These are phyloP conservation scores for Leptopterna dolabrata DNA, from an alignment of 2,888 invertebrate genomes.

Conservation along the genomic window DNA sequence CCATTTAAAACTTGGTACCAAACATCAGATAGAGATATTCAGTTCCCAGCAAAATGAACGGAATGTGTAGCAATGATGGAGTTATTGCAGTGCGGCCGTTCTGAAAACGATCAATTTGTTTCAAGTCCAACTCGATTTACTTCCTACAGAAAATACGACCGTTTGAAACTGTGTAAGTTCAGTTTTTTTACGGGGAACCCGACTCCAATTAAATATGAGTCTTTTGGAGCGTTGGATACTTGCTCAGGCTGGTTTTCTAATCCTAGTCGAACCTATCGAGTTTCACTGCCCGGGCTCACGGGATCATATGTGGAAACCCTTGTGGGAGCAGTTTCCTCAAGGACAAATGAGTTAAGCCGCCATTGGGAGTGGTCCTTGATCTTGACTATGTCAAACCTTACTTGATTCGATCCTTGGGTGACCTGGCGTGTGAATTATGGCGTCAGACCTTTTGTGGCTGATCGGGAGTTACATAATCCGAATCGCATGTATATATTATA, in stretches of 20 bases:
- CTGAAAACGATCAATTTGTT: no score
- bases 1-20: no score
- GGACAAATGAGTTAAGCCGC: background rate
- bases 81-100: no score
- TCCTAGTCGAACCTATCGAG: background rate
- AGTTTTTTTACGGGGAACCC: background rate
- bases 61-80: no score
- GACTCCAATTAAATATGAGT: background rate
- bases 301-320: background rate
- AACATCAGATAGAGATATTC: no score
- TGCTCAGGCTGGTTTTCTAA: background rate
- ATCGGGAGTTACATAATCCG: background rate
- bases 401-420: background rate
- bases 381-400: constrained; percentile 16
- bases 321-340: background rate
- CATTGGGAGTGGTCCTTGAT: constrained; percentile 30
- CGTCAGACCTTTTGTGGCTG: background rate
- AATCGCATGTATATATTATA: background rate
- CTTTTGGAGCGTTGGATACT: background rate
- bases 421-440: background rate
- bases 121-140: background rate
- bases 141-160: background rate
- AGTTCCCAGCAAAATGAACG: no score
- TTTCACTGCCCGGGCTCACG: background rate
- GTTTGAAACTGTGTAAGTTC: background rate